Evolutionary conservation across 2,797 vertebrate genomes (phyloP).

Genomic region (Rhinichthys osculus): DNA sequence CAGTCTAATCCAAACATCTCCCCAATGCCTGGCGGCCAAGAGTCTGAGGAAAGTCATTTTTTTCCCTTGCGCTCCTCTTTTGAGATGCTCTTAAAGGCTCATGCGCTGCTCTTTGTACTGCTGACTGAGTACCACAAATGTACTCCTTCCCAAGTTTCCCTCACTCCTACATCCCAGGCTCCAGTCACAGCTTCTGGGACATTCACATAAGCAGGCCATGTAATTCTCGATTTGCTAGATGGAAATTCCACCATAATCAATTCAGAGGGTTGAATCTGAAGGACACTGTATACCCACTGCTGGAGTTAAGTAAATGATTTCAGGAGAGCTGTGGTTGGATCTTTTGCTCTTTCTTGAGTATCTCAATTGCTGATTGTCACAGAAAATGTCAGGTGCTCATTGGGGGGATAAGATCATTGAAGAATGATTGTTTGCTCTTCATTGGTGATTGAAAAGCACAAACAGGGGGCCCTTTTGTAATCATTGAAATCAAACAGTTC

Average conservation of each 20-base stretch:
- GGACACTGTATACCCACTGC: background rate
- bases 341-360: background rate
- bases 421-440: background rate
- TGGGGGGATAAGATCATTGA: background rate
- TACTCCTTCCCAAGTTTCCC: slow-evolving; percentile 45
- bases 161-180: slow-evolving; percentile 33
- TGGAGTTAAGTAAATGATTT: slow-evolving; percentile 11
- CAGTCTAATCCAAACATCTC: slow-evolving; percentile 65
- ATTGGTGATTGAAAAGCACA: background rate
- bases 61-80: slow-evolving; percentile 36
- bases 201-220: slow-evolving; percentile 53
- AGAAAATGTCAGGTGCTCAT: slow-evolving; percentile 25
- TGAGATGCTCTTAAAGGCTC: slow-evolving; percentile 55
- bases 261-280: slow-evolving; percentile 34
- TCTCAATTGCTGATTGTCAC: background rate
- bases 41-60: slow-evolving; percentile 54
- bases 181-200: slow-evolving; percentile 36
- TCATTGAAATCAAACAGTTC: background rate
- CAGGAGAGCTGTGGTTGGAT: background rate
- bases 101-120: slow-evolving; percentile 51
- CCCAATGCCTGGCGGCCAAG: slow-evolving; percentile 59
- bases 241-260: slow-evolving; percentile 54
- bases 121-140: slow-evolving; percentile 27
- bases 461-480: background rate
- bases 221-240: slow-evolving; percentile 51